Base-by-base conservation (phyloP, 2,888 invertebrate species). In the Nymphalis c-album region DNA sequence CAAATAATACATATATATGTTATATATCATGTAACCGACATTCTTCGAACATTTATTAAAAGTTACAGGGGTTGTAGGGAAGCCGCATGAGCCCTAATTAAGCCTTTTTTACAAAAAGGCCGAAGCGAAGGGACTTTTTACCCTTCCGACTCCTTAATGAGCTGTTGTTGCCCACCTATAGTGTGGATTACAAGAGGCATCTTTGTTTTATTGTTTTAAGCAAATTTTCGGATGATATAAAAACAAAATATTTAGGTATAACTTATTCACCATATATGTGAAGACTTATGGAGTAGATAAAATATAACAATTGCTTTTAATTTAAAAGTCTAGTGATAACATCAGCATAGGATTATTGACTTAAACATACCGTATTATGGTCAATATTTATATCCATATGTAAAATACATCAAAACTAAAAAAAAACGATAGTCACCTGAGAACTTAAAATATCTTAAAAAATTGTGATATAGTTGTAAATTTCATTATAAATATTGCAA, bases 41-140 rank as follows among this genome's bases (percentile, higher is more conserved):
- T 86, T 88, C 83, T 82, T 86, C 87, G 89, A 87, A 85, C 91
- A 90, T 91, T 91, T 91, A 92, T 91, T 92, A 91, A 92, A 92
- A 92, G 92, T 92, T 92, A 91, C 91, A 90, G 90, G 90, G 91
- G 88, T 85, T 84, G 87, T 85, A 87, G 90, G 90, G 88, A 79
- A 87, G 91, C 91, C 92, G 85, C 91, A 91, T 85, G 90, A 90
- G 87, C 85, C 89, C 92, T 92, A 92, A 92, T 92, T 92, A 92
- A 92, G 90, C 87, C 88, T 86, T 90, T 91, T 91, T 90, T 89
- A 86, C 86, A 89, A 90, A 91, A 91, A 88, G 85, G 81, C 83
- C 80, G 80, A 83, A 82, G 82, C 82, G 82, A 82, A 85, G 87
- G 84, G 87, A 85, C 84, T 89, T 88, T 89, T 86, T 87, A 87